A percentile compares a stretch with the other conserved stretches of the same genome.
phyloP scores from a whole-genome alignment of 2,113 vertebrate species.

The Chamaea fasciata region DNA sequence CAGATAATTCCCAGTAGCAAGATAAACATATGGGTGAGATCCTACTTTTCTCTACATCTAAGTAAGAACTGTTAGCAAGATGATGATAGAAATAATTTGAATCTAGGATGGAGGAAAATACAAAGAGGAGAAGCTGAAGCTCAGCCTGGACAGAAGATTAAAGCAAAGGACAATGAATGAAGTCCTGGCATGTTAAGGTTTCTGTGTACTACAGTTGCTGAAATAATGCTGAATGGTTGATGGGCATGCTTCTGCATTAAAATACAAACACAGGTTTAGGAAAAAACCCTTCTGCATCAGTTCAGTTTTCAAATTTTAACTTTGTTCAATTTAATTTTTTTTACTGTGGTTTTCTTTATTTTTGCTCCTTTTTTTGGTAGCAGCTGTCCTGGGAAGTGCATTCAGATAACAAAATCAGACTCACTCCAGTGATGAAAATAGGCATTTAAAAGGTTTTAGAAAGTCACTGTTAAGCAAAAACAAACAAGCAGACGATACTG shows the following conservation, averaged over 20 bases:
- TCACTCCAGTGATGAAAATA: not conserved
- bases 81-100: not conserved
- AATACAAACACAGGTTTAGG: not conserved
- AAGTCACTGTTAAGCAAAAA: not conserved
- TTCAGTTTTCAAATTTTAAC: not conserved
- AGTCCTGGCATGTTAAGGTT: not conserved
- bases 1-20: conserved; percentile 19
- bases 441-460: not conserved
- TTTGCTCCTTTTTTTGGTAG: not conserved
- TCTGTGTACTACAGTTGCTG: not conserved
- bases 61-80: not conserved
- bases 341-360: not conserved
- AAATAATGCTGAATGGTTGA: not conserved
- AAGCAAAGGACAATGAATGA: not conserved
- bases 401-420: not conserved
- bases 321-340: not conserved
- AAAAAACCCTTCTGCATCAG: not conserved
- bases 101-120: not conserved
- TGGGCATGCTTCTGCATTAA: not conserved
- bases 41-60: conserved; percentile 1
- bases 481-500: not conserved
- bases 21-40: not conserved
- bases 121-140: not conserved
- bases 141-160: not conserved
- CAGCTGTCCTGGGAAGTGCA: not conserved